These are phyloP conservation scores for Gadopsis marmoratus DNA, from an alignment of 2,797 vertebrate genomes.

Conservation along the genomic window DNA sequence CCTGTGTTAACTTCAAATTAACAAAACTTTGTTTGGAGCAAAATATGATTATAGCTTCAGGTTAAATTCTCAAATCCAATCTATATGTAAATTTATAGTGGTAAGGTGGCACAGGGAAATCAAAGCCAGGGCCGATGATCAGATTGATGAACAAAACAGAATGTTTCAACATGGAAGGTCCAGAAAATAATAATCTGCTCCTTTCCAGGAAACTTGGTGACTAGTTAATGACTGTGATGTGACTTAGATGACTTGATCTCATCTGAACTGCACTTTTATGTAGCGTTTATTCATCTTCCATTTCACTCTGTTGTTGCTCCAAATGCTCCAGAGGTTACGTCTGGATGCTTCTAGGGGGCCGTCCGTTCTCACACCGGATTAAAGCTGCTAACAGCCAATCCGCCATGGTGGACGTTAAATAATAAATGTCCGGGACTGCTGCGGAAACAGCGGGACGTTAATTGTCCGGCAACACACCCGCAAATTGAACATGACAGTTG, in stretches of 20 bases:
- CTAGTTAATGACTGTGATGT: slow-evolving; percentile 32
- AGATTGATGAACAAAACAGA: slow-evolving; percentile 82
- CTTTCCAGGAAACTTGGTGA: slow-evolving; percentile 41
- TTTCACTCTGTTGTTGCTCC: not conserved
- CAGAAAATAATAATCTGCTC: slow-evolving; percentile 64
- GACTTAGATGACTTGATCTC: slow-evolving; percentile 16
- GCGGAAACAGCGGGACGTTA: slow-evolving; percentile 75
- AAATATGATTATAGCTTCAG: slow-evolving; percentile 86
- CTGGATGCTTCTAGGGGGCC: slow-evolving; percentile 41
- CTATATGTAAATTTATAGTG: slow-evolving; percentile 87
- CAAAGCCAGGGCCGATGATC: slow-evolving; percentile 80
- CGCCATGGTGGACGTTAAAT: slow-evolving; percentile 74
- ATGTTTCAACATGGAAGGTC: slow-evolving; percentile 58
- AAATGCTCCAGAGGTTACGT: slow-evolving; percentile 15
- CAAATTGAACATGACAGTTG: slow-evolving; percentile 85
- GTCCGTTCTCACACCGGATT: slow-evolving; percentile 71
- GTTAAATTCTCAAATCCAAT: slow-evolving; percentile 88
- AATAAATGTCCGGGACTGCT: slow-evolving; percentile 76
- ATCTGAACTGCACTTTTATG: not conserved
- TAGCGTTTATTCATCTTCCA: not conserved
- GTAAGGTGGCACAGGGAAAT: slow-evolving; percentile 82
- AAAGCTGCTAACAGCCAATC: slow-evolving; percentile 76
- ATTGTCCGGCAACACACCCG: slow-evolving; percentile 77
- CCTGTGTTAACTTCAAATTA: slow-evolving; percentile 75
- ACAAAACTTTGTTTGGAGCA: slow-evolving; percentile 81